Conservation (phyloP, 2,888 invertebrate species). For the Drosophila barbarae region DNA sequence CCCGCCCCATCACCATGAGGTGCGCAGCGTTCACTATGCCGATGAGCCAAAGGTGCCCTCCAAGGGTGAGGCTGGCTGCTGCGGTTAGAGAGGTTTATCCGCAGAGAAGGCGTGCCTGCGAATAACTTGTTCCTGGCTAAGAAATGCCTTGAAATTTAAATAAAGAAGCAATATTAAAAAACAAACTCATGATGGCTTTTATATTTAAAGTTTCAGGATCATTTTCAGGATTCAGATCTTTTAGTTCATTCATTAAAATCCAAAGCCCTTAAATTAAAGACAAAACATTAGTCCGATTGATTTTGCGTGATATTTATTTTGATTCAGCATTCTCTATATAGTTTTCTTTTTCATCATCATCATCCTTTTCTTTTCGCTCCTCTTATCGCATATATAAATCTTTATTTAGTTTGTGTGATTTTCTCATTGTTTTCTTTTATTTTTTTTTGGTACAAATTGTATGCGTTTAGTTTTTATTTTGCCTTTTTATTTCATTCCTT, state of each 20-base stretch:
- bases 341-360: constrained; percentile 41
- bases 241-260: no score
- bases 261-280: not conserved
- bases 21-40: constrained; percentile 13
- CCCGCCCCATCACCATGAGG: constrained; percentile 1
- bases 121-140: not conserved
- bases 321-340: constrained; percentile 57
- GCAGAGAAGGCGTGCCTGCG: constrained; percentile 1
- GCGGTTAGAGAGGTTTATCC: constrained; percentile 39
- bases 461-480: constrained; percentile 41
- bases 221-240: not conserved
- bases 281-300: constrained; percentile 16
- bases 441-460: constrained; percentile 65
- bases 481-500: constrained; percentile 33
- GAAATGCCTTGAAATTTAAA: constrained; percentile 35
- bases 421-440: constrained; percentile 23
- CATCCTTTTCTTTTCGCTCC: constrained; percentile 23
- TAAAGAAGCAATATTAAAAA: constrained; percentile 59
- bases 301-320: constrained; percentile 67
- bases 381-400: constrained; percentile 50
- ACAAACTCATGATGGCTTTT: not conserved
- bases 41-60: not conserved
- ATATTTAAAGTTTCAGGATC: not conserved
- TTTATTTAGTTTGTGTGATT: constrained; percentile 50
- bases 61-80: constrained; percentile 47